These are phyloP conservation scores for Eupithecia pulchellata DNA, from an alignment of 2,888 invertebrate genomes.

Conservation along the genomic window DNA sequence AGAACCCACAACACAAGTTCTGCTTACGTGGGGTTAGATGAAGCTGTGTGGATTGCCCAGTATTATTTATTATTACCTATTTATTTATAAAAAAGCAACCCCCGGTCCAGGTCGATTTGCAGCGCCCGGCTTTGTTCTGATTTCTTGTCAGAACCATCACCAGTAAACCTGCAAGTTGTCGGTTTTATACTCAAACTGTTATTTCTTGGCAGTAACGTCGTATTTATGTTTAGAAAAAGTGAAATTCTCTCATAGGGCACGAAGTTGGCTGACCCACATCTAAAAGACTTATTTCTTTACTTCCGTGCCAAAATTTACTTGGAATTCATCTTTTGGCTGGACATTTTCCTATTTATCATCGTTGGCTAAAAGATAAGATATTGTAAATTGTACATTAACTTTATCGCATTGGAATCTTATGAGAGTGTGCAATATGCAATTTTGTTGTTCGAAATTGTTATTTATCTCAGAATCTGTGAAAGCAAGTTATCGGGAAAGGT, in stretches of 20 bases:
- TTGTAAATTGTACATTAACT: neutral
- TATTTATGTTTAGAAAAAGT: conserved; percentile 47
- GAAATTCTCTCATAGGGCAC: conserved; percentile 43
- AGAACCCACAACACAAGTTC: too few relatives aligned
- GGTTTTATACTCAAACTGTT: conserved; percentile 28
- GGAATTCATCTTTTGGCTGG: conserved; percentile 11
- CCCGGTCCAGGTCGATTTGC: too few relatives aligned
- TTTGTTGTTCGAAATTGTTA: too few relatives aligned
- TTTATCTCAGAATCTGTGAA: too few relatives aligned
- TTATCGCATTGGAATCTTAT: neutral
- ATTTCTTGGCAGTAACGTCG: conserved; percentile 59
- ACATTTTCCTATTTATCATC: neutral
- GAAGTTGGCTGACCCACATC: conserved; percentile 61
- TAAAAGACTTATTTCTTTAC: conserved; percentile 46
- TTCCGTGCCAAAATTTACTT: conserved; percentile 52
- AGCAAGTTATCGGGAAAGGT: too few relatives aligned
- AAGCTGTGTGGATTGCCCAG: too few relatives aligned
- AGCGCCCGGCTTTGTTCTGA: too few relatives aligned
- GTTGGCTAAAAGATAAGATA: neutral
- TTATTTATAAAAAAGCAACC: too few relatives aligned
- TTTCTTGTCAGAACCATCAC: too few relatives aligned
- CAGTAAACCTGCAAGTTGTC: neutral
- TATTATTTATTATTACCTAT: too few relatives aligned
- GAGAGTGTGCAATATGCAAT: too few relatives aligned
- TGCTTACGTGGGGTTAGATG: too few relatives aligned